Base-by-base conservation (phyloP, 2,113 vertebrate genomes). In the Nothobranchius furzeri region DNA sequence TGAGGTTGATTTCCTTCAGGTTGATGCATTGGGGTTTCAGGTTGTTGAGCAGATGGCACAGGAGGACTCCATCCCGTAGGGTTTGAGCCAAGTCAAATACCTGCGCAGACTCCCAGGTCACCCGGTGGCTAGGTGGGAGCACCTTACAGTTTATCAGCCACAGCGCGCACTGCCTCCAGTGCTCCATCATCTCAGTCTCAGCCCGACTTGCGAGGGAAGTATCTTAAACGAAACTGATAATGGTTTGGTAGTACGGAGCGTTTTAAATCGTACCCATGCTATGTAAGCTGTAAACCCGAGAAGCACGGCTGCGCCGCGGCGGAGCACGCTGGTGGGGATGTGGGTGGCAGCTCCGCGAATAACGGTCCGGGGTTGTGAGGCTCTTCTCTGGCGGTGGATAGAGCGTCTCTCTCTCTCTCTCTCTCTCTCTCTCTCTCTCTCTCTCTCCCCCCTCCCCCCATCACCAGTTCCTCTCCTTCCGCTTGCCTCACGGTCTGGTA, bases 1-100 rank as follows among this genome's bases (percentile, higher is more conserved):
- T 90, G 76, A 98, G 93, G 90, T 98, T 98, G 92, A 98, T 98
- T 84, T 96, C 96, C 91, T 95, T 97, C 36, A 98, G 94, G 90
- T 98, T 96, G 91, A 98, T 94, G 87, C 94, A 91, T 80, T 93
- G 95, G 54, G 93, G 81, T 76, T 92, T 89, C 73, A 98, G 92
- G 89, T 98, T 98, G 94, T 98, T 98, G 84, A 98, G 96, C 48
- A 98, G 94, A 87, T 98, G 96, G 83, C 96, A 98, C 24, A 98
- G 93, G 10, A 98, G 92, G 64, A 98, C 96, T 9, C 96, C 96
- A 82, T 98, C 96, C 83, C 96, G 94, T 12, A 98, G 95, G 6
- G 95, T 98, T 78, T 98, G 96, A 4, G 96, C 96, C 90, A 98
- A 79, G 89, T 98, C 96, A 70, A 98, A 98, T 71, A 98, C 96